phyloP scores from a whole-genome alignment of 2,888 invertebrate genomes.

The Cepaea hortensis region DNA sequence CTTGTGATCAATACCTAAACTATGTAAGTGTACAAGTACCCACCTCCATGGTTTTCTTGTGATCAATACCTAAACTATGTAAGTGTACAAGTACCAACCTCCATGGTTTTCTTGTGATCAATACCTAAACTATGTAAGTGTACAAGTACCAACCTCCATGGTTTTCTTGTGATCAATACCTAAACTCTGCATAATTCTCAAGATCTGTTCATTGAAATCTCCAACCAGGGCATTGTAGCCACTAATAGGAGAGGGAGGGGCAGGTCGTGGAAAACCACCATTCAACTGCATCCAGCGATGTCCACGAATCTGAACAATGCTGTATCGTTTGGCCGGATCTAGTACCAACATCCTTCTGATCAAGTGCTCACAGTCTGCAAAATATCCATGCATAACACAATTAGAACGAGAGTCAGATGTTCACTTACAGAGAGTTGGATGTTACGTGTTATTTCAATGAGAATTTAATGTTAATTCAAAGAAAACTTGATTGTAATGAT shows the following conservation, averaged over 20 bases:
- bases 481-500: no score
- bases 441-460: no score
- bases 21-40: constrained; percentile 73
- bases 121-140: constrained; percentile 87
- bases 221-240: constrained; percentile 75
- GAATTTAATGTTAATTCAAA: no score
- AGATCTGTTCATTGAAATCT: constrained; percentile 93
- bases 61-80: constrained; percentile 90
- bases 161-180: constrained; percentile 94
- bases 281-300: constrained; percentile 88
- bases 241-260: constrained; percentile 71
- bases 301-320: constrained; percentile 92
- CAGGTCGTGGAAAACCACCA: constrained; percentile 58
- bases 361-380: constrained; percentile 93
- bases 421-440: no score
- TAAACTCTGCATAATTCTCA: constrained; percentile 93
- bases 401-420: neutral
- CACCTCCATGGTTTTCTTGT: constrained; percentile 92
- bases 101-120: constrained; percentile 91
- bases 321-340: constrained; percentile 92
- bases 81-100: constrained; percentile 81
- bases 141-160: constrained; percentile 84
- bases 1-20: constrained; percentile 92
- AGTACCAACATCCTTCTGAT: constrained; percentile 96
- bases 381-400: neutral